A percentile compares a stretch with the other conserved stretches of the same genome.
phyloP scores from a whole-genome alignment of 2,113 vertebrate genomes.

The Ceyx cyanopectus region DNA sequence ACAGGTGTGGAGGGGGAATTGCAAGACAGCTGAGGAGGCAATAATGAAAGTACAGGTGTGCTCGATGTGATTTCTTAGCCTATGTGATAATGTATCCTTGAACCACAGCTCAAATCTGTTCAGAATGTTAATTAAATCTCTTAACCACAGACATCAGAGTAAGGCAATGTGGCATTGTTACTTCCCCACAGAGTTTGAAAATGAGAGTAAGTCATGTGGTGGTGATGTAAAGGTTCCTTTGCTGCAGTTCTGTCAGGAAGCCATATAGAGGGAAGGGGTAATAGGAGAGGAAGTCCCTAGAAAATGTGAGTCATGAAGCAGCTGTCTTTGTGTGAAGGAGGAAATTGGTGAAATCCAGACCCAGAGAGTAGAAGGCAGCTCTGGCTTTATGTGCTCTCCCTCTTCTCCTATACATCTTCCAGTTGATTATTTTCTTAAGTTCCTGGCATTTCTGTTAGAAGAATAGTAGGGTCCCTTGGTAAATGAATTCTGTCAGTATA shows the following conservation, averaged over 20 bases:
- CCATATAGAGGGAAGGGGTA: background rate
- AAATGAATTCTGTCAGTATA: background rate
- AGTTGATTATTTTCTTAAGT: background rate
- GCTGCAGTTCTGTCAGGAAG: background rate
- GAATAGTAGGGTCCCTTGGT: background rate
- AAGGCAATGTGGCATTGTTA: background rate
- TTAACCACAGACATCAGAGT: background rate
- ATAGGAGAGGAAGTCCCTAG: background rate
- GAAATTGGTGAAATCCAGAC: background rate
- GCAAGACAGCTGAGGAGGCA: background rate
- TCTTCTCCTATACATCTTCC: background rate
- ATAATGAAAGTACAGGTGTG: background rate
- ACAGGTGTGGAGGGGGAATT: background rate
- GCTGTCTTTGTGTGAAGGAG: background rate
- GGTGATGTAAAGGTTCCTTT: background rate
- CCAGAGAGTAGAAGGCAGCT: background rate
- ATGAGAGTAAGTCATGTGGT: background rate
- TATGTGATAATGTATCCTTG: background rate
- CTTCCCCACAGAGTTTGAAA: background rate
- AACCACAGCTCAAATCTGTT: background rate
- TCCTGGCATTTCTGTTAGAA: background rate
- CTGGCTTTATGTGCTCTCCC: background rate
- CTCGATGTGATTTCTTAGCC: slow-evolving; percentile 14
- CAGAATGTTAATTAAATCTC: slow-evolving; percentile 20
- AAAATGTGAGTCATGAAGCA: background rate